Percentiles rank a stretch among this genome's conserved stretches.
These are phyloP conservation scores for Flabesymbios commensalis DNA, from an alignment of 2,888 invertebrate species.

Conservation along the genomic window DNA sequence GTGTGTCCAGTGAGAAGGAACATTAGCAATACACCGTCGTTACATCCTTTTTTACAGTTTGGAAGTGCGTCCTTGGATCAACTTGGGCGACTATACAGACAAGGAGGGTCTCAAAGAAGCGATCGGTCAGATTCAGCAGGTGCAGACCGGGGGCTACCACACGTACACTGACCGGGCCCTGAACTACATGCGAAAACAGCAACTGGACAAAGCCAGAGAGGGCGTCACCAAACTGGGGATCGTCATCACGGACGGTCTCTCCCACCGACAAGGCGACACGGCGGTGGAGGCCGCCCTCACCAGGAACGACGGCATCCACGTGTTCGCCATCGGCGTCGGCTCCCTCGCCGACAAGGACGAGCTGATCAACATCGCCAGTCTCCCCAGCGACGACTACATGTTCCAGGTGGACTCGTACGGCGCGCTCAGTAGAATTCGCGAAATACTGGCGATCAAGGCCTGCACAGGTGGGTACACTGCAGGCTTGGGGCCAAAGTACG, in stretches of 20 bases:
- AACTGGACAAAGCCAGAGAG: slow-evolving; percentile 13
- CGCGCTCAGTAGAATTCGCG: slow-evolving; percentile 35
- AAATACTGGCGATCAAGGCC: slow-evolving; percentile 25
- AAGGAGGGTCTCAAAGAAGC: slow-evolving; percentile 23
- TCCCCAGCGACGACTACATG: slow-evolving; percentile 36
- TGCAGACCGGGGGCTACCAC: slow-evolving; percentile 18
- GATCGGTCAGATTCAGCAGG: slow-evolving; percentile 32
- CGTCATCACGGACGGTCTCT: slow-evolving; percentile 45
- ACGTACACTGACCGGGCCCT: slow-evolving; percentile 34
- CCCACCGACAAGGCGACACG: slow-evolving; percentile 34
- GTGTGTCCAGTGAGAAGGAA: too few species aligned
- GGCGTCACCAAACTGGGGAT: slow-evolving; percentile 33
- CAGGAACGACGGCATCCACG: slow-evolving; percentile 14
- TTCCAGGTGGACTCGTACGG: slow-evolving; percentile 40
- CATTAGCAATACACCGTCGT: too few species aligned
- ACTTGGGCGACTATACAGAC: slow-evolving; percentile 13
- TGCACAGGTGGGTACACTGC: background rate
- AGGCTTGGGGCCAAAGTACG: too few species aligned
- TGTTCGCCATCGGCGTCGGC: slow-evolving; percentile 43
- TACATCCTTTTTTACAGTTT: too few species aligned
- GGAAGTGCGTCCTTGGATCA: slow-evolving; percentile 34
- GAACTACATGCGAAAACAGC: slow-evolving; percentile 16
- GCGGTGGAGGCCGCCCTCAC: slow-evolving; percentile 26
- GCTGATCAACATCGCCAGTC: slow-evolving; percentile 37
- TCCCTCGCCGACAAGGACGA: slow-evolving; percentile 35